Percentiles rank a stretch among this genome's conserved stretches.
Evolutionary conservation across 2,797 vertebrate species (phyloP).

Genomic region (Channa striata): DNA sequence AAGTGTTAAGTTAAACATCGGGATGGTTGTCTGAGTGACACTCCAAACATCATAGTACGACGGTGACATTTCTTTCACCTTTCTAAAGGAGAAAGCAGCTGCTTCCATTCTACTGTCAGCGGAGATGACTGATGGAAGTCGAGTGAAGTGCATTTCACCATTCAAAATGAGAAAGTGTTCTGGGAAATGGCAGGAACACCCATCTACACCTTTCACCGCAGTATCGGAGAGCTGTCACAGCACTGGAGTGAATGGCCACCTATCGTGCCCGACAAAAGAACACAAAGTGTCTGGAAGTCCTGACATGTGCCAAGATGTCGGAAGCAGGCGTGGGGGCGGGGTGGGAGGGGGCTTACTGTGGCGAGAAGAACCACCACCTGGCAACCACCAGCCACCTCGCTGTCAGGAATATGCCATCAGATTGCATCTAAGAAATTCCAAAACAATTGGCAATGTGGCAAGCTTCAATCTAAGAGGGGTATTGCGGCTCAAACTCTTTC

Average conservation of each 20-base stretch:
- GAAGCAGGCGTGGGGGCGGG: fast-evolving
- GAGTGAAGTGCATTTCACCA: constrained; percentile 59
- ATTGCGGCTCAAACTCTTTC: constrained; percentile 22
- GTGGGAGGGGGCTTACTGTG: not conserved
- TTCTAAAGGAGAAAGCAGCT: constrained; percentile 53
- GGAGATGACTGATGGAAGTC: constrained; percentile 63
- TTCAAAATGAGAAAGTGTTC: constrained; percentile 63
- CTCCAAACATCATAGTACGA: constrained; percentile 27
- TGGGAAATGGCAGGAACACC: constrained; percentile 70
- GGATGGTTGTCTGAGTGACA: constrained; percentile 35
- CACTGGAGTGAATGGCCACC: constrained; percentile 54
- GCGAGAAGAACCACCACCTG: constrained; percentile 50
- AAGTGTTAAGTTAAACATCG: constrained; percentile 30
- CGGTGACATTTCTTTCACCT: constrained; percentile 49
- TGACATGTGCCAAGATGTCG: constrained; percentile 49
- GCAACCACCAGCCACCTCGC: constrained; percentile 26
- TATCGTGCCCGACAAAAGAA: constrained; percentile 65
- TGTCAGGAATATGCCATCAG: constrained; percentile 43
- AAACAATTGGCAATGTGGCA: constrained; percentile 23
- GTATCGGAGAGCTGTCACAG: constrained; percentile 69
- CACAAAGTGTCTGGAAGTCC: constrained; percentile 63
- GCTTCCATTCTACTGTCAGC: constrained; percentile 63
- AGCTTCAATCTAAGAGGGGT: constrained; percentile 31
- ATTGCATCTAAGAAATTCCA: constrained; percentile 25
- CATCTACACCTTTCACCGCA: constrained; percentile 65